Conservation (phyloP, 1,140 invertebrate genomes). For the Sycobia sp. region DNA sequence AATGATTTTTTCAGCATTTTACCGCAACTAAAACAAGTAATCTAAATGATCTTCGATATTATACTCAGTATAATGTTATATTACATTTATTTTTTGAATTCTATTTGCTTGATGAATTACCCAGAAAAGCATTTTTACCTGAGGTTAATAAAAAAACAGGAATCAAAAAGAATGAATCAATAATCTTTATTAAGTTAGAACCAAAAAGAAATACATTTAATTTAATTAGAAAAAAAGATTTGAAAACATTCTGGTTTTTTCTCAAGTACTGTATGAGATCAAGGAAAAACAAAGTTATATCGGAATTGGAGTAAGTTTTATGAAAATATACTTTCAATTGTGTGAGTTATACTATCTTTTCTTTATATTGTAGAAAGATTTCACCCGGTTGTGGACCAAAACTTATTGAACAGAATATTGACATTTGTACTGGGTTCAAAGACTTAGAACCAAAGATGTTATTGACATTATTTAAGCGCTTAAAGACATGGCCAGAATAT, state of each 20-base stretch:
- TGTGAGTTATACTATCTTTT: constrained; percentile 6
- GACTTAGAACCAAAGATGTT: constrained; percentile 52
- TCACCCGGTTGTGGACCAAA: constrained; percentile 58
- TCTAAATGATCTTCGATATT: not conserved
- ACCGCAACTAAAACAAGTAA: not conserved
- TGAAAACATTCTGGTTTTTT: constrained; percentile 55
- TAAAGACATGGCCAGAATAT: constrained; percentile 58
- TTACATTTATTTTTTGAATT: constrained; percentile 48
- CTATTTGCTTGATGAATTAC: constrained; percentile 41
- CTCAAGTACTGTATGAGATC: constrained; percentile 43
- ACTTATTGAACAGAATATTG: constrained; percentile 53
- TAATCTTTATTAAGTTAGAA: constrained; percentile 47
- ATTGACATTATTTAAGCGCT: constrained; percentile 52
- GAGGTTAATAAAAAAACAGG: constrained; percentile 9
- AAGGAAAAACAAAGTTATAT: constrained; percentile 46
- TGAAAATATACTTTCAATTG: not conserved
- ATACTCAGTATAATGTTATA: constrained; percentile 30
- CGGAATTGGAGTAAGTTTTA: constrained; percentile 54
- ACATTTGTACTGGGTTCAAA: constrained; percentile 58
- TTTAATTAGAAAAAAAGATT: constrained; percentile 34
- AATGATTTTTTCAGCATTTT: constrained; percentile 4
- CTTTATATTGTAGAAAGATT: constrained; percentile 49
- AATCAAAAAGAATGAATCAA: not conserved
- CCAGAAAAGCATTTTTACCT: constrained; percentile 45
- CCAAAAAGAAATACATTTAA: constrained; percentile 43